phyloP scores from a whole-genome alignment of 2,797 vertebrate genomes.

The Meda fulgida region DNA sequence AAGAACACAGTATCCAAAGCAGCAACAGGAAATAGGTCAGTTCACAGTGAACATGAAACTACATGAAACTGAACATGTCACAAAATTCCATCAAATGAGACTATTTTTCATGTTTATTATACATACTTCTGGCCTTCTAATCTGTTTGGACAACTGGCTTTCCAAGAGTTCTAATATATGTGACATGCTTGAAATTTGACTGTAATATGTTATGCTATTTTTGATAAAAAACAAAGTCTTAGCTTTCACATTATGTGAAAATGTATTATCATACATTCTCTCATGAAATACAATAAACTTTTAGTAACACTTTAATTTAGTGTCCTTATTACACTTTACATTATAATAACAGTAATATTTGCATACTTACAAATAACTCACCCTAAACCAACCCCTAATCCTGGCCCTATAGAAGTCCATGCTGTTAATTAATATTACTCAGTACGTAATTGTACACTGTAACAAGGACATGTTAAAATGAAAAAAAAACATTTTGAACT shows the following conservation, averaged over 20 bases:
- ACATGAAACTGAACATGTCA: neutral
- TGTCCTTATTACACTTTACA: neutral
- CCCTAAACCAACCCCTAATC: too few relatives aligned
- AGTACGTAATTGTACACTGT: neutral
- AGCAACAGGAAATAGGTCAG: neutral
- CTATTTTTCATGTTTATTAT: neutral
- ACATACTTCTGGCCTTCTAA: neutral
- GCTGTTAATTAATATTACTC: neutral
- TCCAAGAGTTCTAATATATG: neutral
- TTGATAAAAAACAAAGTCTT: neutral
- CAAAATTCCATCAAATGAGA: neutral
- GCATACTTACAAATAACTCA: neutral
- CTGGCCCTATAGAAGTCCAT: neutral
- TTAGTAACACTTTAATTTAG: neutral
- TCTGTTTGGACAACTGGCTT: neutral
- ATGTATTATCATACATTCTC: too few relatives aligned
- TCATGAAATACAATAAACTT: neutral
- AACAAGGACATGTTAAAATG: too few relatives aligned
- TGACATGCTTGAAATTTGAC: neutral
- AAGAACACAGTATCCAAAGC: conserved; percentile 69
- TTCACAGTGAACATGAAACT: conserved; percentile 7
- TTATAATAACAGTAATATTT: neutral
- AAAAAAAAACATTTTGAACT: neutral
- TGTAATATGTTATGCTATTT: neutral
- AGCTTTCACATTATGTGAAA: neutral